Base-by-base conservation (phyloP, 2,113 vertebrate species). In the Muscicapa adusta region DNA sequence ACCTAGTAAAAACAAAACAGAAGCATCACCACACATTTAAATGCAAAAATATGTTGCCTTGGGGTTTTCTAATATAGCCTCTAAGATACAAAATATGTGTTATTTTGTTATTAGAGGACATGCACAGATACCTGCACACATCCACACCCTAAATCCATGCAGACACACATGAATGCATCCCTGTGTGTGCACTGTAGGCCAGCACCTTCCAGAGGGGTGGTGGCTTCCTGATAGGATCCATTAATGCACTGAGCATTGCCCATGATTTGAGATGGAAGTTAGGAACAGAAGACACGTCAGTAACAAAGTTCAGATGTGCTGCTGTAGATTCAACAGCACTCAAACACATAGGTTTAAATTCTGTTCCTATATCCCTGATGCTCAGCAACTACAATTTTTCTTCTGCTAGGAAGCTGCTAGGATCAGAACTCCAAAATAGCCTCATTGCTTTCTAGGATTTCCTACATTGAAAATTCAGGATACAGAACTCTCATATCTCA, bases 1-100 rank as follows among this genome's bases (percentile, higher is more conserved):
- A 97, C 98, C 99, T 99, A 91, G 91, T 82, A 40, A 76, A 92
- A 94, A 70, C 24, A 82, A 76, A 92, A 81, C 58, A 89, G 93
- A 97, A 62, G 29, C 72, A 88, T 88, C 54, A 88, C 33, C 18
- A 88, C n/a, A 38, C 14, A 17, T 26, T 38, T 26, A 83, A 40
- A 24, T 54, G 11, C 47, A 68, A 42, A 38, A 94, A n/a, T 16
- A 68, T 1, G 13, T 28, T 36, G 31, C 4, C 18, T 53, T 40
- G 20, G 18, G 17, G 1, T 36, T 60, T 50, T 58, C 36, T 11
- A 25, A 56, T 9, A 65, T 3, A 61, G 11, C 12, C 12, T 5
- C 15, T 29, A 14, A 19, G 10, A n/a, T 28, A n/a, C 7, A 24
- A 14, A 3, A 5, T 4, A 40, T 2, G 3, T 73, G 5, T 33